A percentile compares a stretch with the other conserved stretches of the same genome.
phyloP scores from a whole-genome alignment of 2,113 vertebrate genomes.

The Heterochromis multidens region DNA sequence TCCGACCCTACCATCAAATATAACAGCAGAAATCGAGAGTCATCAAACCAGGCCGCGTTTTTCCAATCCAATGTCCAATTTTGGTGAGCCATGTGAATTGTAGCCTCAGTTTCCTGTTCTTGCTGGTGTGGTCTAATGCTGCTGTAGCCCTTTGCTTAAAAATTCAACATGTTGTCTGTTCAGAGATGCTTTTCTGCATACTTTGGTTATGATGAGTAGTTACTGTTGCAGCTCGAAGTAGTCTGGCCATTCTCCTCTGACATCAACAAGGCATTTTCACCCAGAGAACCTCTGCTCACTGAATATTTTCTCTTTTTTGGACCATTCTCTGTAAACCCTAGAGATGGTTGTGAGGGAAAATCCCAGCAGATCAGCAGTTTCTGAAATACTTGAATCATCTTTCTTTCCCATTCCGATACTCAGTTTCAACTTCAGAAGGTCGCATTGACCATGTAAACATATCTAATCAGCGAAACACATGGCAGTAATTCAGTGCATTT shows the following conservation, averaged over 20 bases:
- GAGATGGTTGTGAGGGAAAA: background rate
- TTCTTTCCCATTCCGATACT: background rate
- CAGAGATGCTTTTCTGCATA: background rate
- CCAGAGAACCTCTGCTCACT: background rate
- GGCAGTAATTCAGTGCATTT: too few relatives aligned
- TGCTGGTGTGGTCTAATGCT: background rate
- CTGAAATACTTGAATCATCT: background rate
- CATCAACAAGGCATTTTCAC: background rate
- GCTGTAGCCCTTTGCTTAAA: background rate
- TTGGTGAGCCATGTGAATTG: too few relatives aligned
- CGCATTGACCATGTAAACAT: too few relatives aligned
- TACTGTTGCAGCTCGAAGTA: background rate
- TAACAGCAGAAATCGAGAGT: background rate
- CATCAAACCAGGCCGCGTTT: background rate
- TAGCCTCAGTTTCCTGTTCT: too few relatives aligned
- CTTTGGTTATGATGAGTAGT: background rate
- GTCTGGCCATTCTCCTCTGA: background rate
- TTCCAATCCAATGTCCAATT: too few relatives aligned
- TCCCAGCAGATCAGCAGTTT: background rate
- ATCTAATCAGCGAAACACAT: too few relatives aligned
- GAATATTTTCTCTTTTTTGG: background rate
- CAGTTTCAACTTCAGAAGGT: background rate
- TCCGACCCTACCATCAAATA: background rate
- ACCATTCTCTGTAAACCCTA: background rate
- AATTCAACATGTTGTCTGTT: background rate